Percentiles rank a stretch among this genome's conserved stretches.
These are phyloP conservation scores for Eulemur rubriventer DNA, from an alignment of 2,797 vertebrate genomes.

Conservation along the genomic window DNA sequence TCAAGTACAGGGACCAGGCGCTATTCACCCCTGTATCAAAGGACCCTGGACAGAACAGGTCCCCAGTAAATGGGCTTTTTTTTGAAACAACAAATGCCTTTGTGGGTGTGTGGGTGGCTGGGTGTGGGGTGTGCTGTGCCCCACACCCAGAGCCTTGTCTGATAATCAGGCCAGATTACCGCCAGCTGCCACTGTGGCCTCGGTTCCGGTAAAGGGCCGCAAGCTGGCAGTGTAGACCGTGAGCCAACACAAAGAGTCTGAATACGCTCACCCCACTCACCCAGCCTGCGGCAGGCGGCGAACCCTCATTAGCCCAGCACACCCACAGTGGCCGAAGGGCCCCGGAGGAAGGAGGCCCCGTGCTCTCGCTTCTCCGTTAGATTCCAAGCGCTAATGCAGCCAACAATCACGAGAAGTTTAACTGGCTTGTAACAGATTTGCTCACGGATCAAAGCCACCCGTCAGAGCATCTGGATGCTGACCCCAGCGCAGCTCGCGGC, in stretches of 20 bases:
- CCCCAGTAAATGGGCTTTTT: background rate
- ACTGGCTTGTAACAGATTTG: constrained; percentile 56
- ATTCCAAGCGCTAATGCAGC: background rate
- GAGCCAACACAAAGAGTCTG: background rate
- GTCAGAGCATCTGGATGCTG: constrained; percentile 38
- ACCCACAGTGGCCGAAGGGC: fast-evolving
- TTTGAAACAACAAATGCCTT: background rate
- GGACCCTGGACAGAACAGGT: background rate
- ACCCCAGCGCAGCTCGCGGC: fast-evolving
- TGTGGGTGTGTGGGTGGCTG: background rate
- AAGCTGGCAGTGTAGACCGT: background rate
- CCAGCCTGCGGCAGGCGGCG: background rate
- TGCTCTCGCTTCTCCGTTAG: background rate
- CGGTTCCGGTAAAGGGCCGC: background rate
- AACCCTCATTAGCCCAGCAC: background rate
- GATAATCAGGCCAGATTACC: background rate
- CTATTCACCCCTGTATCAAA: background rate
- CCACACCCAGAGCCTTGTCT: background rate
- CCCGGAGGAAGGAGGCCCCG: background rate
- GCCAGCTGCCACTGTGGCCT: background rate
- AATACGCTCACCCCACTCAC: background rate
- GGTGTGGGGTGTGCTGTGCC: background rate
- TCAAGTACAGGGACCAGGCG: background rate
- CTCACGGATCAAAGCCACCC: constrained; percentile 27
- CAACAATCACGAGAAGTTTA: background rate